Conservation (phyloP, 2,888 invertebrate genomes). For the Drosophila phalerata region DNA sequence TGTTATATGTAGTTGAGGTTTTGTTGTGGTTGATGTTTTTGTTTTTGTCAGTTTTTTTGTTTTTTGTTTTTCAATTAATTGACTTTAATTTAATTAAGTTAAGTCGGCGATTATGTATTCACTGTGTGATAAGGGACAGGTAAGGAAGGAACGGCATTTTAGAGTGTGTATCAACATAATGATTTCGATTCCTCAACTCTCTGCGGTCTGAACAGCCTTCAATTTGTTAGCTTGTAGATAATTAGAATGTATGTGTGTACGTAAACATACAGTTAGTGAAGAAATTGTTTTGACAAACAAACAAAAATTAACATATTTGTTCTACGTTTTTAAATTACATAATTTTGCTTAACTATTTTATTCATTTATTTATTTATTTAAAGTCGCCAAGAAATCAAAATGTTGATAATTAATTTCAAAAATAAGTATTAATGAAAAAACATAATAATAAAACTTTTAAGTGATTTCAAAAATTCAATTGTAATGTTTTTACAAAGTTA, state of each 20-base stretch:
- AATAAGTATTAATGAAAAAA: too few species aligned
- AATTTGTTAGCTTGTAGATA: conserved; percentile 58
- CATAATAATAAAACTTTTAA: too few species aligned
- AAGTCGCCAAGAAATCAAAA: too few species aligned
- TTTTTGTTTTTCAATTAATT: conserved; percentile 54
- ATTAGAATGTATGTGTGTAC: conserved; percentile 42
- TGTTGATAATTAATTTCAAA: too few species aligned
- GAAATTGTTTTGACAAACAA: not conserved
- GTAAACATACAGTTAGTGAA: not conserved
- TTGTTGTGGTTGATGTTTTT: too few species aligned
- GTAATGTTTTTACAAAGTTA: too few species aligned
- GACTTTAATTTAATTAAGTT: conserved; percentile 65
- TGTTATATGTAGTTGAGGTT: conserved; percentile 11
- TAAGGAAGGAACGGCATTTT: conserved; percentile 20
- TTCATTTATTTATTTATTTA: too few species aligned
- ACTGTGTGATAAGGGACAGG: conserved; percentile 44
- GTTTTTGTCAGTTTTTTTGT: conserved; percentile 7
- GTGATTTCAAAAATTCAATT: too few species aligned
- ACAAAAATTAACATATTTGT: not conserved
- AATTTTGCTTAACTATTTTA: too few species aligned
- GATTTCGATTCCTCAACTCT: conserved; percentile 30
- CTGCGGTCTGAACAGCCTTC: conserved; percentile 31
- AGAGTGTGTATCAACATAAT: conserved; percentile 4
- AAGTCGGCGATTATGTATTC: conserved; percentile 56
- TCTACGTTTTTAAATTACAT: not conserved